A percentile compares a stretch with the other conserved stretches of the same genome.
phyloP scores from a whole-genome alignment of 1,140 invertebrate species.

The Rhyacophila brunnea region DNA sequence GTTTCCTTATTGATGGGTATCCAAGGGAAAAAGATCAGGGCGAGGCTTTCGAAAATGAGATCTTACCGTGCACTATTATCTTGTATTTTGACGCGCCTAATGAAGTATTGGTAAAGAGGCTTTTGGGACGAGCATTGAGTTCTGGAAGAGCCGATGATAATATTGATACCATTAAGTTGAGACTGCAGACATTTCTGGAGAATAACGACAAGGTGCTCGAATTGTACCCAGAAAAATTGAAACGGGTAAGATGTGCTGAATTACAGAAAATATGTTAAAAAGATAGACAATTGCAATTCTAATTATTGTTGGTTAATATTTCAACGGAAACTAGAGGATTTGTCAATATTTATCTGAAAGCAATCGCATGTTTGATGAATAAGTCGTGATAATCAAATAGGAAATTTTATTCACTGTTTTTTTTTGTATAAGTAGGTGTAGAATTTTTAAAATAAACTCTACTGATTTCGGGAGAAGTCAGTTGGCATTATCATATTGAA shows the following conservation, averaged over 20 bases:
- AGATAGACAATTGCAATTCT: too few species aligned
- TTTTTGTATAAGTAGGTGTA: too few species aligned
- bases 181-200: conserved; percentile 88
- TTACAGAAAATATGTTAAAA: too few species aligned
- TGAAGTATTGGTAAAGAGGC: conserved; percentile 79
- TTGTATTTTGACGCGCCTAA: conserved; percentile 76
- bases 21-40: conserved; percentile 90
- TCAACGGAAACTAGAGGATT: too few species aligned
- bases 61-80: conserved; percentile 62
- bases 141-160: conserved; percentile 96
- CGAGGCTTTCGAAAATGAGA: conserved; percentile 80
- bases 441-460: too few species aligned
- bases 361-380: too few species aligned
- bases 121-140: conserved; percentile 82
- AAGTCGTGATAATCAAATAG: too few species aligned
- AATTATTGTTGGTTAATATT: too few species aligned
- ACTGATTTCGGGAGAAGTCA: too few species aligned
- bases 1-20: conserved; percentile 97
- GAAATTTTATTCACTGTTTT: too few species aligned
- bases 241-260: conserved; percentile 71
- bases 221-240: conserved; percentile 78
- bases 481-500: too few species aligned
- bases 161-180: conserved; percentile 91
- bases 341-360: too few species aligned
- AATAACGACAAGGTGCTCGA: conserved; percentile 89